phyloP scores from a whole-genome alignment of 2,113 vertebrate genomes.

The Forbesichthys papilliferus region DNA sequence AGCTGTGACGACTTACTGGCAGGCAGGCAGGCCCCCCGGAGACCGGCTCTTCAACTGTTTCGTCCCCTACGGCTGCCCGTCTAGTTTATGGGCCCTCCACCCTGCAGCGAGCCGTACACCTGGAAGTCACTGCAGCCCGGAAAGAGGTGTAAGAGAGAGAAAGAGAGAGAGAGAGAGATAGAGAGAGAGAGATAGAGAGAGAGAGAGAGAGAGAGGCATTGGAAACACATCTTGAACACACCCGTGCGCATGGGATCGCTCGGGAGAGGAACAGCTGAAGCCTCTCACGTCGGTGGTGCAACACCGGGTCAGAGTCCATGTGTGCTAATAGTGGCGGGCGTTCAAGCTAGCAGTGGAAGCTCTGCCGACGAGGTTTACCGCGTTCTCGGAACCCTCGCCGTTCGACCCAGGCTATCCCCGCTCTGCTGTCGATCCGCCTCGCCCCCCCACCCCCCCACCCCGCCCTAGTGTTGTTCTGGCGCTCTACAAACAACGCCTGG shows the following conservation, averaged over 20 bases:
- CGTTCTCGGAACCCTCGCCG: conserved; percentile 36
- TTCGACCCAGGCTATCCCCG: background rate
- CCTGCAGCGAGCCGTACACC: conserved; percentile 61
- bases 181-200: conserved; percentile 2
- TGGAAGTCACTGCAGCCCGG: conserved; percentile 51
- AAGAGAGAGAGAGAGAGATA: conserved; percentile 36
- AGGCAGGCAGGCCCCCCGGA: conserved; percentile 77
- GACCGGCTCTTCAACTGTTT: conserved; percentile 82
- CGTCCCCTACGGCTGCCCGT: conserved; percentile 77
- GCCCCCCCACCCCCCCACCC: conserved; percentile 20
- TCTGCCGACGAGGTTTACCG: conserved; percentile 23
- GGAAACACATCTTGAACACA: background rate
- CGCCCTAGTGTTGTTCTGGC: conserved; percentile 63
- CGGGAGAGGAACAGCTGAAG: background rate
- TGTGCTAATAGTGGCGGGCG: background rate
- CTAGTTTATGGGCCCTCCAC: conserved; percentile 72
- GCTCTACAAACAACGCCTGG: conserved; percentile 70
- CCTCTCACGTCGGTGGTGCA: conserved; percentile 29
- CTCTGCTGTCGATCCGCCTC: conserved; percentile 27
- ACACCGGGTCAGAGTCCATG: conserved; percentile 49
- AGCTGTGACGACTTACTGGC: conserved; percentile 76
- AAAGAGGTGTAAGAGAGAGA: background rate
- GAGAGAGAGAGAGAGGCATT: conserved; percentile 43
- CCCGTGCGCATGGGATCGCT: conserved; percentile 22
- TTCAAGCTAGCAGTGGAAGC: background rate